phyloP scores from a whole-genome alignment of 2,888 invertebrate genomes.

The Megastigmus dorsalis region DNA sequence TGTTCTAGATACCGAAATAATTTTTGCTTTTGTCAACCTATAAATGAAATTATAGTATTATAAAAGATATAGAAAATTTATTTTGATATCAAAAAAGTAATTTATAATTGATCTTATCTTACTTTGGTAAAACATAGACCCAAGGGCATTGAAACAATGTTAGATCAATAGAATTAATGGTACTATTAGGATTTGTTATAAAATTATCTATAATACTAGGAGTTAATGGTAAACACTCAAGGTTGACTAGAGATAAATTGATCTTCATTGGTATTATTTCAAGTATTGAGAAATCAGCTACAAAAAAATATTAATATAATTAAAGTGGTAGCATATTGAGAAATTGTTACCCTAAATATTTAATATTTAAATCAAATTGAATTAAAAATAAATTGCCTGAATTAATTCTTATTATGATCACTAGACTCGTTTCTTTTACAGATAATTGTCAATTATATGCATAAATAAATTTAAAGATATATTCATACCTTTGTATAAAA shows the following conservation, averaged over 20 bases:
- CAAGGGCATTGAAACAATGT: constrained; percentile 54
- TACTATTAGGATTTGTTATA: constrained; percentile 59
- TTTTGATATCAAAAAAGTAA: constrained; percentile 9
- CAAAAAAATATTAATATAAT: constrained; percentile 22
- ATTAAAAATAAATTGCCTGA: too few species aligned
- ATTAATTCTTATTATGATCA: too few species aligned
- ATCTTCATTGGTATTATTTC: constrained; percentile 58
- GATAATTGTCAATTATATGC: too few species aligned
- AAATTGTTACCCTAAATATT: too few species aligned
- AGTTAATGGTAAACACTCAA: constrained; percentile 59
- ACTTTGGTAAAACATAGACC: constrained; percentile 70
- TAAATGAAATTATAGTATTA: constrained; percentile 46
- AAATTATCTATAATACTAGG: constrained; percentile 58
- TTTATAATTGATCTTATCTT: constrained; percentile 31
- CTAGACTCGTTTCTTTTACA: too few species aligned
- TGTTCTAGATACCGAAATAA: constrained; percentile 64
- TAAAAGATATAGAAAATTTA: constrained; percentile 21
- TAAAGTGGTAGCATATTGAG: too few species aligned
- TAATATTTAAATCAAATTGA: too few species aligned
- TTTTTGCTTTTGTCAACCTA: constrained; percentile 65
- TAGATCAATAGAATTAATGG: constrained; percentile 56
- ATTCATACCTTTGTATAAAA: constrained; percentile 62
- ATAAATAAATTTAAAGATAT: constrained; percentile 26
- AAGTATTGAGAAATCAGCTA: constrained; percentile 56
- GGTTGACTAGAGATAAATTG: constrained; percentile 58